Evolutionary conservation across 35 echinoderm and acorn worm species (phyloP).

Genomic region (Lytechinus pictus): DNA sequence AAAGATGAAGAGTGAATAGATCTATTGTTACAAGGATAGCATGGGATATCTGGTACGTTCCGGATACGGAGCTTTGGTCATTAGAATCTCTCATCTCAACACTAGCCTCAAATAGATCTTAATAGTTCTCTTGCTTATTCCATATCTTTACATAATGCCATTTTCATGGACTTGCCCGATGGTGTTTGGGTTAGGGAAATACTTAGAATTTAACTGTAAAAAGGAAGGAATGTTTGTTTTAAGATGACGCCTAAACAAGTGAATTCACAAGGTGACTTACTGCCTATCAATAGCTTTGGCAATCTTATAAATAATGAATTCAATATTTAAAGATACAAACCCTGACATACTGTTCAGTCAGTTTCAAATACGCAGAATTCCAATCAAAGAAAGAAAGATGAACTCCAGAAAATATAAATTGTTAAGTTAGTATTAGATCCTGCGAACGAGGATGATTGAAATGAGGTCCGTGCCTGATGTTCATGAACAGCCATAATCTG

Average conservation of each 20-base stretch:
- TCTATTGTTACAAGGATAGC: not conserved
- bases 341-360: not conserved
- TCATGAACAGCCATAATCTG: not conserved
- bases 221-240: conserved; percentile 1
- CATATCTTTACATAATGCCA: not conserved
- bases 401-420: not conserved
- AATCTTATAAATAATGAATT: not conserved
- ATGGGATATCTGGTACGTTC: not conserved
- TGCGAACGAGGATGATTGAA: not conserved
- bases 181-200: not conserved
- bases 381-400: not conserved
- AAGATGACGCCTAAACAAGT: not conserved
- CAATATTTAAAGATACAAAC: not conserved
- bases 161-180: not conserved
- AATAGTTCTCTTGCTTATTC: not conserved
- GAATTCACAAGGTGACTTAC: not conserved
- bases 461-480: not conserved
- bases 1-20: not conserved
- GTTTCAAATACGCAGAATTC: not conserved
- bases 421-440: not conserved
- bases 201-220: not conserved
- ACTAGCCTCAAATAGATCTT: not conserved
- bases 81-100: not conserved
- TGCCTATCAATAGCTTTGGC: not conserved
- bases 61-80: not conserved